These are phyloP conservation scores for Cabera pusaria DNA, from an alignment of 2,888 invertebrate genomes.

Conservation along the genomic window DNA sequence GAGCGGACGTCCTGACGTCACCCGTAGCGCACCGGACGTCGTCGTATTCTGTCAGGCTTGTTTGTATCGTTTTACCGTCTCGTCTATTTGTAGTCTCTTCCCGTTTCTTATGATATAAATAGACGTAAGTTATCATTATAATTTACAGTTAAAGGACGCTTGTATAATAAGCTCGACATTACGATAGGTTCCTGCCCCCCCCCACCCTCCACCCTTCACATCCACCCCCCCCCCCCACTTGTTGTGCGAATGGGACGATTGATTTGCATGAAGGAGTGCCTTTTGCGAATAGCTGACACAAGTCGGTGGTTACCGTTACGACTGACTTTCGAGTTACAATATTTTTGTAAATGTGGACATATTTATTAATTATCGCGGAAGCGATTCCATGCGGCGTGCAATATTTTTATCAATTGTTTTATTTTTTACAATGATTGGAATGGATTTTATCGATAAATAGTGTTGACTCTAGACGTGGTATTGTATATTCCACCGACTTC, in stretches of 20 bases:
- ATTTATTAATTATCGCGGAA: constrained; percentile 39
- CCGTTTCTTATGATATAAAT: constrained; percentile 57
- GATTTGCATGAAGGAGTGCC: constrained; percentile 62
- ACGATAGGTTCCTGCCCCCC: constrained; percentile 34
- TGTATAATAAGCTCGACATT: constrained; percentile 45
- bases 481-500: too few relatives aligned
- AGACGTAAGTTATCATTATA: constrained; percentile 47
- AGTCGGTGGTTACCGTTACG: constrained; percentile 56
- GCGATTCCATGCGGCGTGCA: constrained; percentile 45
- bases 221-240: too few relatives aligned
- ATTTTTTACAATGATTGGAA: constrained; percentile 35
- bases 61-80: constrained; percentile 48
- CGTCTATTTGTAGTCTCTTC: constrained; percentile 66
- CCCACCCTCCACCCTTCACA: constrained; percentile 27
- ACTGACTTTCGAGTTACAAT: constrained; percentile 69
- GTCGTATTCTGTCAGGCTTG: too few relatives aligned
- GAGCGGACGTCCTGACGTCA: constrained; percentile 29
- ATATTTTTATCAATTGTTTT: constrained; percentile 51
- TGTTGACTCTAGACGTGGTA: constrained; percentile 66
- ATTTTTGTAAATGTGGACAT: constrained; percentile 59
- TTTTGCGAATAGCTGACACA: constrained; percentile 57
- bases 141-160: constrained; percentile 40
- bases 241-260: constrained; percentile 26
- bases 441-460: constrained; percentile 39
- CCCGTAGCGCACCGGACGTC: constrained; percentile 37